Evolutionary conservation across 2,888 invertebrate genomes (phyloP), one percentile per base, ranked within the genome.

Genomic region (Mycalesis mineus): DNA sequence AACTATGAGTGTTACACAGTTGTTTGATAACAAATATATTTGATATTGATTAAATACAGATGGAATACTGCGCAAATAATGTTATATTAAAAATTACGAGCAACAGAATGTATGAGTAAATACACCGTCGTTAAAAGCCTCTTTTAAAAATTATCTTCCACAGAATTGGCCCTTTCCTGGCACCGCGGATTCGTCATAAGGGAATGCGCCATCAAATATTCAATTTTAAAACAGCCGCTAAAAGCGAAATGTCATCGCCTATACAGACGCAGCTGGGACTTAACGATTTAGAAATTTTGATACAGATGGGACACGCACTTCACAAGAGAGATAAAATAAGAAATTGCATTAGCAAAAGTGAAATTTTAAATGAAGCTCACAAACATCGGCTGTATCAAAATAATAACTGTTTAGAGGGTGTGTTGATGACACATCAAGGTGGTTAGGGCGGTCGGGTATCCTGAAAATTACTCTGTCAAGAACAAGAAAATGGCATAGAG

Each of bases 171-270:
- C 77, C 76, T 80, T 77, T 70, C 73, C 73, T 73, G 77, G 80
- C 80, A 73, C 76, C 75, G 77, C 74, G 80, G 78, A 88, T 84
- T 88, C 84, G 83, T 87, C 85, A 84, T 84, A 80, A 85, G 86
- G 85, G 88, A 87, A 85, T 75, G 79, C 75, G 80, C 75, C 88
- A 89, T 89, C 88, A 89, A 89, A 89, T 89, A 89, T 89, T 89
- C 88, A 89, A 89, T 88, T 89, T 89, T 89, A 89, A 89, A 89
- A 88, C 84, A 84, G 75, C 81, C 87, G 88, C 89, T 89, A 89
- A 89, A 87, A 88, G 89, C 90, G 83, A 88, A 88, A 88, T 78
- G 89, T 88, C 89, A 88, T 89, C 84, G 87, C 80, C 76, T 70
- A 77, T 80, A 75, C 80, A 78, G 77, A 74, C 84, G 77, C 89